Percentiles rank a stretch among this genome's conserved stretches.
These are phyloP conservation scores for Peucedramus taeniatus DNA, from an alignment of 2,113 vertebrate species.

Conservation along the genomic window DNA sequence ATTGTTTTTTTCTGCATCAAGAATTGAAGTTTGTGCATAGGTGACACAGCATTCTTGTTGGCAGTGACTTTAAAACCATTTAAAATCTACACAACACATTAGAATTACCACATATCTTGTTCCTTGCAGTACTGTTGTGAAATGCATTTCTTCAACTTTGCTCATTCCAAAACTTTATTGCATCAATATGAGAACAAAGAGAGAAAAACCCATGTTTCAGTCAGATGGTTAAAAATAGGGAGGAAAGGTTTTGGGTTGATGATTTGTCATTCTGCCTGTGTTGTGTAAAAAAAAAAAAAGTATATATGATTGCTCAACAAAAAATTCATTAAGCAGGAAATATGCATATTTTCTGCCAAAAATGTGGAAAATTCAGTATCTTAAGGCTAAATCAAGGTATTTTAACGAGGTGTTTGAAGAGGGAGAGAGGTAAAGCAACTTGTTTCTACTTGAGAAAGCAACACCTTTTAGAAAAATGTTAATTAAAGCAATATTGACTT, in stretches of 20 bases:
- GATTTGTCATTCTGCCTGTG: neutral
- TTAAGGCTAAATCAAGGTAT: neutral
- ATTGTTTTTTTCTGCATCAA: neutral
- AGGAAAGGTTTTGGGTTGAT: neutral
- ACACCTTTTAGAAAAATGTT: constrained; percentile 20
- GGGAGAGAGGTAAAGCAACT: neutral
- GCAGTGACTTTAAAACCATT: neutral
- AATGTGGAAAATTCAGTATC: neutral
- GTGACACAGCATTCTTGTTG: neutral
- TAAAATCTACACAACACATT: neutral
- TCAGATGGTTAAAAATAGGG: neutral
- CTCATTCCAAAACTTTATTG: neutral
- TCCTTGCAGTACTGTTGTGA: constrained; percentile 1
- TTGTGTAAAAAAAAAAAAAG: neutral
- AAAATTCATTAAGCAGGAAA: neutral
- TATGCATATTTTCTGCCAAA: neutral
- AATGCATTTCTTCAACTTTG: neutral
- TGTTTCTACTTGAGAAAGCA: constrained; percentile 23
- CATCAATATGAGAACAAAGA: neutral
- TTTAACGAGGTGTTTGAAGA: neutral
- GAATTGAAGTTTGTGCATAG: neutral
- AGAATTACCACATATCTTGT: neutral
- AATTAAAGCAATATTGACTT: neutral
- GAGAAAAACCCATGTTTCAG: neutral
- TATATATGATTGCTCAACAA: neutral